These are phyloP conservation scores for Salvator merianae DNA, from an alignment of 2,113 vertebrate species.

Conservation along the genomic window DNA sequence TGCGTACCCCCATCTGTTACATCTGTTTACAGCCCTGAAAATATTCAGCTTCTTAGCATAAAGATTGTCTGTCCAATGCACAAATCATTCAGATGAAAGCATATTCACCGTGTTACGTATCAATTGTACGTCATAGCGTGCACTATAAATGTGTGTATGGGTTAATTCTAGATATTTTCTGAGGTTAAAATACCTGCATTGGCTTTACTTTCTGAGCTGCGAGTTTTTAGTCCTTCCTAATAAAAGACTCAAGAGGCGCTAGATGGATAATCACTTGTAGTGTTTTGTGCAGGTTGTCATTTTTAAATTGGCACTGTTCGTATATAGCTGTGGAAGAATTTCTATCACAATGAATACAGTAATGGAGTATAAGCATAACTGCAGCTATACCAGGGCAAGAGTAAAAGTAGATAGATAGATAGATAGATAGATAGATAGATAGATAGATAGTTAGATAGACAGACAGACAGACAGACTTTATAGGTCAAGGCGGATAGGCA, in stretches of 20 bases:
- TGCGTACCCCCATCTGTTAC: neutral
- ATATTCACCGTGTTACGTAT: neutral
- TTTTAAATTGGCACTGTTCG: neutral
- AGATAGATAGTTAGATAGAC: no score
- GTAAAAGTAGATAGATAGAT: no score
- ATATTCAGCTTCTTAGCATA: neutral
- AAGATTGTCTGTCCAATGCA: slow-evolving; percentile 10
- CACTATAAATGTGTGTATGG: neutral
- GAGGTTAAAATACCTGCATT: neutral
- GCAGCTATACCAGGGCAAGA: neutral
- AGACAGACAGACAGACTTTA: no score
- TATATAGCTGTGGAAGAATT: neutral
- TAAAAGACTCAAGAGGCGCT: neutral
- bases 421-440: no score
- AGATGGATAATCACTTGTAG: neutral
- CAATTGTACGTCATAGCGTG: neutral
- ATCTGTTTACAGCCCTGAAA: neutral
- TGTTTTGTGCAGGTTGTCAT: neutral
- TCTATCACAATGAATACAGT: neutral
- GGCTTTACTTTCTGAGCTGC: neutral
- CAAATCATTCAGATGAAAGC: slow-evolving; percentile 3
- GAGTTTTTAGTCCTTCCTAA: neutral
- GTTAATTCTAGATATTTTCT: neutral
- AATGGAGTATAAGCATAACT: neutral
- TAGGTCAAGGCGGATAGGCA: neutral